A percentile compares a stretch with the other conserved stretches of the same genome.
These are phyloP conservation scores for Keiferia lycopersicella DNA, from an alignment of 2,888 invertebrate genomes.

Conservation along the genomic window DNA sequence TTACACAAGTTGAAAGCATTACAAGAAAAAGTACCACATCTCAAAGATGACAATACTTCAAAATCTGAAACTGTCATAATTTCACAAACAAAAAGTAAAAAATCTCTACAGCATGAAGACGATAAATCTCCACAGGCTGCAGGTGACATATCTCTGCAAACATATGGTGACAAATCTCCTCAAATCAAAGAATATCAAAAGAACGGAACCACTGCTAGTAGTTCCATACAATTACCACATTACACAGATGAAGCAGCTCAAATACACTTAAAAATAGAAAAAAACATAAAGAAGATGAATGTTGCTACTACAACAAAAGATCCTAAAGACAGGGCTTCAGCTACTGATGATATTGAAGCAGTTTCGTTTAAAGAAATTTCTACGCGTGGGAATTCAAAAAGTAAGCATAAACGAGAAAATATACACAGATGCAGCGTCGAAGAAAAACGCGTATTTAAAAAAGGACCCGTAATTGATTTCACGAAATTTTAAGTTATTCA, in stretches of 20 bases:
- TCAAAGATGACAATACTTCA: neutral
- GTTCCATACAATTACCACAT: neutral
- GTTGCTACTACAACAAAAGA: neutral
- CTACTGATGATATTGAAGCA: neutral
- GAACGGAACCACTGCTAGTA: neutral
- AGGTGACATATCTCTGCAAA: no score
- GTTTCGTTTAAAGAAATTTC: no score
- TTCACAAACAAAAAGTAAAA: no score
- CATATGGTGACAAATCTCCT: neutral
- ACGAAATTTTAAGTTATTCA: slow-evolving; percentile 7
- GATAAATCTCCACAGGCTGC: no score
- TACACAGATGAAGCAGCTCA: neutral
- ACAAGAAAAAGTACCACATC: neutral
- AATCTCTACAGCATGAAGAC: no score
- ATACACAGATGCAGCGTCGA: neutral
- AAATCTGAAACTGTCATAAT: neutral
- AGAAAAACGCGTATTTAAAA: neutral
- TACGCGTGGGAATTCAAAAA: neutral
- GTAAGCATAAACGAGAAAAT: neutral
- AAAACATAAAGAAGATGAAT: neutral
- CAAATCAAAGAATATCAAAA: neutral
- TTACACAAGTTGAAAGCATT: neutral
- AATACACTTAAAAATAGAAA: neutral
- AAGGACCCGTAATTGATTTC: neutral
- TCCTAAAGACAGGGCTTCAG: neutral